Conservation (phyloP, 2,113 vertebrate genomes). For the Dolichallabes microphthalmus region DNA sequence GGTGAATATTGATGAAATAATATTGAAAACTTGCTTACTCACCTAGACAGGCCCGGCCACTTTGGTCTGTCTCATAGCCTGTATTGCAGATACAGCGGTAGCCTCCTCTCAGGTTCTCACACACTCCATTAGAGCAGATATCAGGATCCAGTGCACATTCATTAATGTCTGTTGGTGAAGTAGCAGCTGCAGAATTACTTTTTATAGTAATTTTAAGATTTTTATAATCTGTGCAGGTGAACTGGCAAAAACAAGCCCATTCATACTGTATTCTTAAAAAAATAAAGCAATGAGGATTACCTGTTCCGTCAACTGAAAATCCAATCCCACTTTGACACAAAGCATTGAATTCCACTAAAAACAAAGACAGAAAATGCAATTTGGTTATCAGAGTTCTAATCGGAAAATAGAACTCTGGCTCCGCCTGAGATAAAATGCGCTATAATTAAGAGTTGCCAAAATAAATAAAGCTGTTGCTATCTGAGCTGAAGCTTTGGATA, state of each 20-base stretch:
- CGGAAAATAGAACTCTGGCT: not conserved
- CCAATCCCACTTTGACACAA: conserved; percentile 77
- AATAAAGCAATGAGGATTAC: conserved; percentile 59
- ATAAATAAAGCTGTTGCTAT: not conserved
- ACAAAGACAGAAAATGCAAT: not conserved
- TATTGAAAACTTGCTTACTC: conserved; percentile 41
- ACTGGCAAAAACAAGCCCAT: not conserved
- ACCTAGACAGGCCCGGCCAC: conserved; percentile 74
- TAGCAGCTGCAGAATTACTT: not conserved
- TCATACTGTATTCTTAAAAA: not conserved
- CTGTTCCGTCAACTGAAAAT: conserved; percentile 78
- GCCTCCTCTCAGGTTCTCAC: conserved; percentile 75
- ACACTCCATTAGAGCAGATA: conserved; percentile 75
- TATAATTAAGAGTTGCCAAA: not conserved
- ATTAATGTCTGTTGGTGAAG: conserved; percentile 72
- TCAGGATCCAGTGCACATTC: conserved; percentile 78
- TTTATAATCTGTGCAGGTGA: not conserved
- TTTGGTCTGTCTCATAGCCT: conserved; percentile 72
- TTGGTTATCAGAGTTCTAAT: not conserved
- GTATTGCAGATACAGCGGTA: conserved; percentile 77
- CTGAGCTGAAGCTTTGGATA: not conserved
- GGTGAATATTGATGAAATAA: not conserved
- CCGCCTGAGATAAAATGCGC: not conserved
- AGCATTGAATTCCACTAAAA: conserved; percentile 75
- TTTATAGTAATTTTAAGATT: not conserved